Evolutionary conservation across 2,888 invertebrate genomes (phyloP), one percentile per base, ranked within the genome.

Genomic region (Cabera pusaria): DNA sequence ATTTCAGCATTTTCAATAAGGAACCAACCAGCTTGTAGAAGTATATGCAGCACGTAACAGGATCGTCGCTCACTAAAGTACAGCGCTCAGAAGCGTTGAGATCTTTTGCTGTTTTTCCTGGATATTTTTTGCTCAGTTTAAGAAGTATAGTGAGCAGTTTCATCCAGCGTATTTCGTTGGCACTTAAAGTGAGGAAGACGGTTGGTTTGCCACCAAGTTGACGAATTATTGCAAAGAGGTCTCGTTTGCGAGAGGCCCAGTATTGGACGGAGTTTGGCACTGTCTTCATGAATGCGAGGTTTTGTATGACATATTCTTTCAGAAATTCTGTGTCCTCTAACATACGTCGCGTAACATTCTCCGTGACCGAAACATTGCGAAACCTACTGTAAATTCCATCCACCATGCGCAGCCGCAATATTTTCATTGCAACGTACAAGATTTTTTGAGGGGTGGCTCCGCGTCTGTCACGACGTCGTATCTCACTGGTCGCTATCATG

Each of bases 341-440:
- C 53, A 56, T 61, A 2, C 45, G 36, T 54, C 56, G 57, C 1
- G 64, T 72, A 20, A 68, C 49, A 8, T 53, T 64, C 2, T 48
- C 49, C 6, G 50, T 59, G 37, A 12, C 11, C 4, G 53, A 48
- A 26, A 65, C 57, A 34, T 53, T 53, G 6, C 55, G 57, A 37
- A 67, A 62, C 4, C 59, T 52, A 45, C 34, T 56, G 49, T 55
- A 28, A 49, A 64, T 34, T 0, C 52, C 47, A 44, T 60, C 46
- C 3, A 48, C 39, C 29, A 59, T 55, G 5, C 68, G 54, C 0
- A 59, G 44, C 1, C 73, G 52, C 45, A 80, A 27, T 5, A 69
- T 68, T 43, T 80, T 78, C 72, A 71, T 67, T 2, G 77, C 76
- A 29, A 67, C 53, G 53, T 79, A 78, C 27, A 83, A 63, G 38